Conservation (phyloP, 2,797 vertebrate genomes). For the Chrosomus eos region DNA sequence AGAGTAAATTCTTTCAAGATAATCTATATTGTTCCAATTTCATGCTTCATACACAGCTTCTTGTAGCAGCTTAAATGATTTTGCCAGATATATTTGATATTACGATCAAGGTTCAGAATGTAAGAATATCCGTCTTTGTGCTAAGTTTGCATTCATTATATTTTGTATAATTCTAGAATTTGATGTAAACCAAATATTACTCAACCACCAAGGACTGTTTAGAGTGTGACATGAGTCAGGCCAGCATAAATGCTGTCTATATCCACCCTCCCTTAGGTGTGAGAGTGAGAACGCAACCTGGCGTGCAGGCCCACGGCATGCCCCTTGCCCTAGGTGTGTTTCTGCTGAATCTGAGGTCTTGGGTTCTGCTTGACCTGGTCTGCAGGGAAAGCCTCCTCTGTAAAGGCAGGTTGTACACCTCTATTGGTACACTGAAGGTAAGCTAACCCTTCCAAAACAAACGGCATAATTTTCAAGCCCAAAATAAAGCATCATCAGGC, state of each 20-base stretch:
- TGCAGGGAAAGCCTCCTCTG: constrained; percentile 89
- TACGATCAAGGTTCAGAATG: constrained; percentile 26
- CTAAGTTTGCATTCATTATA: neutral
- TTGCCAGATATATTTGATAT: constrained; percentile 30
- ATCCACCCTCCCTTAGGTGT: constrained; percentile 93
- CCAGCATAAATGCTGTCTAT: constrained; percentile 93
- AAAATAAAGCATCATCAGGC: constrained; percentile 7
- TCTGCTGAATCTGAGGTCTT: constrained; percentile 86
- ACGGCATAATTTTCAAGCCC: constrained; percentile 68
- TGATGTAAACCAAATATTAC: constrained; percentile 19
- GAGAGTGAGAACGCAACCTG: constrained; percentile 82
- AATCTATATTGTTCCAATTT: constrained; percentile 39
- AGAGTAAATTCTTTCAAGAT: constrained; percentile 6
- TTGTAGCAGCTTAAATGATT: constrained; percentile 7
- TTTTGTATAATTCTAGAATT: constrained; percentile 25
- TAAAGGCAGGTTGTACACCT: constrained; percentile 92
- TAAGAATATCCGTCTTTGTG: neutral
- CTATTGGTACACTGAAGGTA: constrained; percentile 95
- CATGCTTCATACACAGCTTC: constrained; percentile 13
- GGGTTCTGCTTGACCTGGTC: constrained; percentile 89
- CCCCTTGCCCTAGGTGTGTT: constrained; percentile 84
- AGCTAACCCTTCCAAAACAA: constrained; percentile 78
- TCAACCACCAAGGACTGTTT: constrained; percentile 54
- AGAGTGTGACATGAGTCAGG: constrained; percentile 78
- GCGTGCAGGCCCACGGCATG: constrained; percentile 77